A percentile compares a stretch with the other conserved stretches of the same genome.
These are phyloP conservation scores for Stenodera caucasica DNA, from an alignment of 2,888 invertebrate genomes.

Conservation along the genomic window DNA sequence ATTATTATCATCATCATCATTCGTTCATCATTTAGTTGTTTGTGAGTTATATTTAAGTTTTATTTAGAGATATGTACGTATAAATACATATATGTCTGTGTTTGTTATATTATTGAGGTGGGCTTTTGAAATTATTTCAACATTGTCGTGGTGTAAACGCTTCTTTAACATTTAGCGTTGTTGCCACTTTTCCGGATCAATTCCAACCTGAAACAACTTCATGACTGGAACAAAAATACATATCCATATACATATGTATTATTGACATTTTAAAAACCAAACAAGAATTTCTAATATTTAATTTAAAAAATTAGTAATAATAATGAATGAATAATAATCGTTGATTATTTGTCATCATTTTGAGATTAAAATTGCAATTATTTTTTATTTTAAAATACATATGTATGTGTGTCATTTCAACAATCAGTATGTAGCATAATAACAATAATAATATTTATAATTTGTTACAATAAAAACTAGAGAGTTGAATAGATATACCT, in stretches of 20 bases:
- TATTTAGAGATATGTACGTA: conserved; percentile 2
- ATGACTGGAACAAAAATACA: conserved; percentile 2
- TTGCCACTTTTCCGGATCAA: conserved; percentile 8
- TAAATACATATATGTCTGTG: not conserved
- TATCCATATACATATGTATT: not conserved
- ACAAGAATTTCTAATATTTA: no score
- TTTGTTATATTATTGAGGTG: not conserved
- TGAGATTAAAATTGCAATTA: not conserved
- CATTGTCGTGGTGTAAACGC: conserved; percentile 7
- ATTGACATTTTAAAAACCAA: no score
- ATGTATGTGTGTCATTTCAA: not conserved
- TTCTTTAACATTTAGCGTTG: conserved; percentile 6
- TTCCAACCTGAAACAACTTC: conserved; percentile 9
- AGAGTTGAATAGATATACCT: not conserved
- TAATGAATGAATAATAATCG: not conserved
- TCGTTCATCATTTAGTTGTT: not conserved
- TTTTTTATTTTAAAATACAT: not conserved
- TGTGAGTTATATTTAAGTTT: conserved; percentile 1
- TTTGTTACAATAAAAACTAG: not conserved
- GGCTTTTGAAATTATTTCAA: conserved; percentile 5
- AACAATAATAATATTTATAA: no score
- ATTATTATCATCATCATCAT: not conserved
- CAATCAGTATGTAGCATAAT: conserved; percentile 35
- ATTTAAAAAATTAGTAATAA: no score
- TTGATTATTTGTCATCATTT: not conserved